A percentile compares a stretch with the other conserved stretches of the same genome.
These are phyloP conservation scores for Paradisaea rubra DNA, from an alignment of 2,113 vertebrate genomes.

Conservation along the genomic window DNA sequence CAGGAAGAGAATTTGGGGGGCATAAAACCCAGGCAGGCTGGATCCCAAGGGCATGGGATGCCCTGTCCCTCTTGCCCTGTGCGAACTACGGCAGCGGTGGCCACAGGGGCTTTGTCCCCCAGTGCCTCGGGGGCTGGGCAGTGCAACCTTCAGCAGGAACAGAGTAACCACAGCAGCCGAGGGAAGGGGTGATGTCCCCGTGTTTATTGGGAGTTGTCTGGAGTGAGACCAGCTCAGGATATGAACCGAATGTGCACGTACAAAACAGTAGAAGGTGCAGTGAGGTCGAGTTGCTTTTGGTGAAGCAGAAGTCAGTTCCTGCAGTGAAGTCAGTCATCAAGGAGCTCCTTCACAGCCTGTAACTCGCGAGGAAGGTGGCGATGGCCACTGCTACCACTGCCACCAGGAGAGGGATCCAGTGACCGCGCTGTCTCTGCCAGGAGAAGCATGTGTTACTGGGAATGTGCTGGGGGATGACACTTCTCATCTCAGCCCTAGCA, in stretches of 20 bases:
- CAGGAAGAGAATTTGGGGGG: background rate
- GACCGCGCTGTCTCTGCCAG: slow-evolving; percentile 38
- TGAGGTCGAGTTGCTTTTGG: rapidly evolving
- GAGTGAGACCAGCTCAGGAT: background rate
- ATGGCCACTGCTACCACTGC: slow-evolving; percentile 33
- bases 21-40: background rate
- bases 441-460: background rate
- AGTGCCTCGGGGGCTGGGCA: rapidly evolving
- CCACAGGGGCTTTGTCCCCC: background rate
- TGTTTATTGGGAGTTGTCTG: background rate
- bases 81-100: rapidly evolving
- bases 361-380: slow-evolving; percentile 51
- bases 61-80: rapidly evolving
- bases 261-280: background rate
- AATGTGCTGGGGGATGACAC: background rate
- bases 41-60: rapidly evolving
- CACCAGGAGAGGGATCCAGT: slow-evolving; percentile 62
- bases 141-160: background rate
- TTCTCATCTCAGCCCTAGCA: background rate
- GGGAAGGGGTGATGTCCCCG: background rate
- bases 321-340: background rate
- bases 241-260: rapidly evolving
- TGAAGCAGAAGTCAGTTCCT: background rate
- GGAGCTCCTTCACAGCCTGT: background rate
- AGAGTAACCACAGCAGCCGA: background rate